These are phyloP conservation scores for Xanthorhoe spadicearia DNA, from an alignment of 2,888 invertebrate genomes.

Conservation along the genomic window DNA sequence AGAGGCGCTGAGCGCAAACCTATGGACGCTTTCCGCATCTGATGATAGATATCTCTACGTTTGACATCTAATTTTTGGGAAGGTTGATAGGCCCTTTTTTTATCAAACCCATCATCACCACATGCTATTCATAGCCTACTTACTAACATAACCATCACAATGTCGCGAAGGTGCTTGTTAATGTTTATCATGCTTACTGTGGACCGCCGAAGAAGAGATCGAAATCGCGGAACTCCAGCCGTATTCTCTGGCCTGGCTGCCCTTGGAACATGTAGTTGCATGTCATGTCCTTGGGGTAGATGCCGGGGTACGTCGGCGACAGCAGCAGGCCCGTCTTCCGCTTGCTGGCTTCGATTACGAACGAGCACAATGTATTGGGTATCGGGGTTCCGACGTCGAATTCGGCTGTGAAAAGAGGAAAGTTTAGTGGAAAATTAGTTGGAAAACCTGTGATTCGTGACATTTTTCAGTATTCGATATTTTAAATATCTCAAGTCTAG, in stretches of 20 bases:
- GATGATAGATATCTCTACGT: too few species aligned
- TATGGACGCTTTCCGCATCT: too few species aligned
- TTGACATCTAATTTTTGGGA: too few species aligned
- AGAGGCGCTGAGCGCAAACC: too few species aligned
- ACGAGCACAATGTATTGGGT: slow-evolving; percentile 94
- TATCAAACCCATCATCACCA: too few species aligned
- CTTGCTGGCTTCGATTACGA: slow-evolving; percentile 91
- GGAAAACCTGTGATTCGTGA: too few species aligned
- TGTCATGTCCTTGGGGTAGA: slow-evolving; percentile 97
- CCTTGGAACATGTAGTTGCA: slow-evolving; percentile 98
- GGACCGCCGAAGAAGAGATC: slow-evolving; percentile 99
- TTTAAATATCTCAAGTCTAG: too few species aligned
- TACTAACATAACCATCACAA: too few species aligned
- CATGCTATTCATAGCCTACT: too few species aligned
- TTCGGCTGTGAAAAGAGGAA: slow-evolving; percentile 86
- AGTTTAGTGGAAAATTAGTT: not conserved
- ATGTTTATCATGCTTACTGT: slow-evolving; percentile 95
- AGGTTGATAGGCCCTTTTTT: too few species aligned
- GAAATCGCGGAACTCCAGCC: slow-evolving; percentile 98
- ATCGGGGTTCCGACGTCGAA: slow-evolving; percentile 96
- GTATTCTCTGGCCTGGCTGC: slow-evolving; percentile 94
- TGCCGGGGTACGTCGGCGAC: slow-evolving; percentile 99
- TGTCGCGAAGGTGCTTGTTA: too few species aligned
- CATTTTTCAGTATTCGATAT: too few species aligned
- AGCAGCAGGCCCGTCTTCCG: slow-evolving; percentile 93